Conservation (phyloP, 37 sponge, comb jelly and placozoan species). For the Crambe crambe region DNA sequence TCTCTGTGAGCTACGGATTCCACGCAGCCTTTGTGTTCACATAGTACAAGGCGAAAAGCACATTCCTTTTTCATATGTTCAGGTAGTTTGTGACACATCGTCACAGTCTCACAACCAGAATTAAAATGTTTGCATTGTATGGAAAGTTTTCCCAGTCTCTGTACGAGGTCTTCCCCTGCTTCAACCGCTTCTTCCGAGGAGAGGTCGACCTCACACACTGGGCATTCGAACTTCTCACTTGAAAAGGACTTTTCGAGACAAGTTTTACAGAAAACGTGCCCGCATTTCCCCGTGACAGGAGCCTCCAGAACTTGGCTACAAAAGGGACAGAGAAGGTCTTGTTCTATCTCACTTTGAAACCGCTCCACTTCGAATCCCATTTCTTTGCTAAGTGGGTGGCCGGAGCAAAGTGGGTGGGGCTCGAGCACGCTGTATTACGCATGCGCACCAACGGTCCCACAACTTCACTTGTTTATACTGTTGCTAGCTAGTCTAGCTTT, state of each 20-base stretch:
- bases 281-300: conserved; percentile 25
- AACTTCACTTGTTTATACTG: too few relatives aligned
- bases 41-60: conserved; percentile 14
- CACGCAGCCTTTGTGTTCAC: conserved; percentile 47
- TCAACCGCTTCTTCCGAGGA: not conserved
- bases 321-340: conserved; percentile 17
- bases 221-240: conserved; percentile 4
- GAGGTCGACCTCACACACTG: not conserved
- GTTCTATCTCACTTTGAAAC: conserved; percentile 30
- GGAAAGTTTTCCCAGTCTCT: conserved; percentile 24
- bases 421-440: not conserved
- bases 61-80: conserved; percentile 28
- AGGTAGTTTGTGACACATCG: not conserved
- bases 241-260: conserved; percentile 25
- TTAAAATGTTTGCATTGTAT: conserved; percentile 30
- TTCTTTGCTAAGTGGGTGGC: not conserved
- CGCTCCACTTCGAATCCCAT: conserved; percentile 41
- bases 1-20: not conserved
- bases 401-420: conserved; percentile 16
- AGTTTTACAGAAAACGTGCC: conserved; percentile 34
- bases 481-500: too few relatives aligned
- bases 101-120: conserved; percentile 32
- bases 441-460: not conserved
- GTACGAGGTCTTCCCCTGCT: conserved; percentile 7
- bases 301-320: conserved; percentile 46